Evolutionary conservation across 1,140 invertebrate genomes (phyloP).

Genomic region (Cotesia vestalis): DNA sequence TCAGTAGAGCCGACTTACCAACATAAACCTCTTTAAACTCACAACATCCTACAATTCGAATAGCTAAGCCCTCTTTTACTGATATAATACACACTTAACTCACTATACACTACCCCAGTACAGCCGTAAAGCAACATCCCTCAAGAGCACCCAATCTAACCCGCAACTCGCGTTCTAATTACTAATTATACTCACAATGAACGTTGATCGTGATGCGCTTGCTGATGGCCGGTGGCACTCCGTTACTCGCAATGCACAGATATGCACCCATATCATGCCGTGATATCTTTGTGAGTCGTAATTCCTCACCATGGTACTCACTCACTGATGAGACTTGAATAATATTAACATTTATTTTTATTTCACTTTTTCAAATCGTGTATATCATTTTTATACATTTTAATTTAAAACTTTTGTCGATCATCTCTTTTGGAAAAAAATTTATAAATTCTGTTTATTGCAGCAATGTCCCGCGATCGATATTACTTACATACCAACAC

Average conservation of each 20-base stretch:
- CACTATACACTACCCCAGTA: constrained; percentile 1
- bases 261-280: constrained; percentile 90
- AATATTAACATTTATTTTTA: background rate
- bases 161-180: constrained; percentile 37
- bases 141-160: constrained; percentile 9
- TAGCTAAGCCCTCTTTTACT: constrained; percentile 1
- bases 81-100: constrained; percentile 3
- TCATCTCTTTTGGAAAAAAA: too few relatives aligned
- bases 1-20: too few relatives aligned
- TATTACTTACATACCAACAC: too few relatives aligned
- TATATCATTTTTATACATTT: too few relatives aligned
- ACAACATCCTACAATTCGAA: too few relatives aligned
- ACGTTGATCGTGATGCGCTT: constrained; percentile 85
- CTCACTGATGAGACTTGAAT: constrained; percentile 31
- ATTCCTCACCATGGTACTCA: constrained; percentile 65
- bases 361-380: too few relatives aligned
- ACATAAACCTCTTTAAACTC: too few relatives aligned
- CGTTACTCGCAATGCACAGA: constrained; percentile 85
- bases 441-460: background rate
- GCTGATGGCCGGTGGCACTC: constrained; percentile 81
- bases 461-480: too few relatives aligned
- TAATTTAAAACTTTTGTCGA: too few relatives aligned
- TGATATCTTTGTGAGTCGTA: constrained; percentile 82
- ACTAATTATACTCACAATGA: constrained; percentile 77
- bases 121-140: constrained; percentile 2